Evolutionary conservation across 2,888 invertebrate genomes (phyloP).

Genomic region (Cenopis cana): DNA sequence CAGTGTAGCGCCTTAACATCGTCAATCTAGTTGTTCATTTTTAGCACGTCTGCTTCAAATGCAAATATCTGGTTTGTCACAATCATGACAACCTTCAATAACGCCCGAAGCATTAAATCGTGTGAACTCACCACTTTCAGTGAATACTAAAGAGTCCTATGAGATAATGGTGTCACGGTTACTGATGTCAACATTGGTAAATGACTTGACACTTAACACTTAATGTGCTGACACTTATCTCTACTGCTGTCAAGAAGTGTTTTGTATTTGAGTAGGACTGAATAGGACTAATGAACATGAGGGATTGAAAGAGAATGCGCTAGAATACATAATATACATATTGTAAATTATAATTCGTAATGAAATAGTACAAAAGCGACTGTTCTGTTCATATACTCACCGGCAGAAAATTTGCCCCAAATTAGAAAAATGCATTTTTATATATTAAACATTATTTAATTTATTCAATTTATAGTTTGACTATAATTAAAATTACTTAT

Average conservation of each 20-base stretch:
- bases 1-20: background rate
- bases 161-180: constrained; percentile 41
- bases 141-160: constrained; percentile 43
- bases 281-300: background rate
- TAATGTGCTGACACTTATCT: constrained; percentile 27
- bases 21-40: background rate
- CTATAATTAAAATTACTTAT: no score
- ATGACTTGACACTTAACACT: constrained; percentile 18
- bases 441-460: no score
- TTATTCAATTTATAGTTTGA: no score
- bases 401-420: no score
- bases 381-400: no score
- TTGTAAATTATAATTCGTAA: background rate
- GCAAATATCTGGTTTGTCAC: background rate
- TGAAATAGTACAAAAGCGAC: background rate
- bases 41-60: constrained; percentile 7
- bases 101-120: constrained; percentile 17
- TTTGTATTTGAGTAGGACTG: background rate
- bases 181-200: constrained; percentile 32
- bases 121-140: constrained; percentile 40
- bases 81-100: constrained; percentile 30
- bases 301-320: background rate
- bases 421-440: no score
- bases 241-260: background rate
- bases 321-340: background rate